Evolutionary conservation across 2,113 vertebrate species (phyloP).

Genomic region (Proterorhinus semilunaris): DNA sequence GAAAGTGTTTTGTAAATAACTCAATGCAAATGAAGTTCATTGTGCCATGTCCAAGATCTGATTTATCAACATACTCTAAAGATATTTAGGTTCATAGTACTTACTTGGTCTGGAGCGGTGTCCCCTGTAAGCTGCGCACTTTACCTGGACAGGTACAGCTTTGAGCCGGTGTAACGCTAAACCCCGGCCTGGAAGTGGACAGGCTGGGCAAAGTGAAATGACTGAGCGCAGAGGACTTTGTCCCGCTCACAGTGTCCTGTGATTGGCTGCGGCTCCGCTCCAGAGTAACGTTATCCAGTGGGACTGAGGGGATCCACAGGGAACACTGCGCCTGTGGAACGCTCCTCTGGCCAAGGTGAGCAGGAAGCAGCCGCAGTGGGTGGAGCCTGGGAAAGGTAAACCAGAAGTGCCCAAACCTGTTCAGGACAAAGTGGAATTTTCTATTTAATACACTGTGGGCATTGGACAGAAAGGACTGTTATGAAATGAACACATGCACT

Average conservation of each 20-base stretch:
- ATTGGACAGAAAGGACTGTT: background rate
- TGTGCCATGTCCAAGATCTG: background rate
- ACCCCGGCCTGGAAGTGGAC: conserved; percentile 39
- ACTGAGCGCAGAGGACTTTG: conserved; percentile 65
- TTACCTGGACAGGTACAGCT: conserved; percentile 73
- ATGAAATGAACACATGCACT: background rate
- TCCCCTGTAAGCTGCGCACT: conserved; percentile 34
- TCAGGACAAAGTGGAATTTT: conserved; percentile 34
- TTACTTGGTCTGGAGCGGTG: conserved; percentile 49
- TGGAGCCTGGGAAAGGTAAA: conserved; percentile 55
- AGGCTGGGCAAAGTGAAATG: conserved; percentile 36
- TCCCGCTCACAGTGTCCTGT: conserved; percentile 29
- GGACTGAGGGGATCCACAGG: conserved; percentile 22
- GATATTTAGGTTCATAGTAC: conserved; percentile 14
- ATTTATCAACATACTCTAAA: background rate
- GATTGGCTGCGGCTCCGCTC: conserved; percentile 29
- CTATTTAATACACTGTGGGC: background rate
- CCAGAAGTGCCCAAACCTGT: conserved; percentile 64
- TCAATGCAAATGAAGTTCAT: conserved; percentile 19
- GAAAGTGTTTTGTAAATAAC: conserved; percentile 7
- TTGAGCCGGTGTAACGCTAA: conserved; percentile 56
- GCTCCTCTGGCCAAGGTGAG: conserved; percentile 51
- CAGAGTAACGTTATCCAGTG: conserved; percentile 41
- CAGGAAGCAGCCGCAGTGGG: conserved; percentile 60
- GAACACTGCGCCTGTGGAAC: conserved; percentile 27